These are phyloP conservation scores for Tetragnatha versicolor DNA, from an alignment of 1,140 invertebrate species.

Conservation along the genomic window DNA sequence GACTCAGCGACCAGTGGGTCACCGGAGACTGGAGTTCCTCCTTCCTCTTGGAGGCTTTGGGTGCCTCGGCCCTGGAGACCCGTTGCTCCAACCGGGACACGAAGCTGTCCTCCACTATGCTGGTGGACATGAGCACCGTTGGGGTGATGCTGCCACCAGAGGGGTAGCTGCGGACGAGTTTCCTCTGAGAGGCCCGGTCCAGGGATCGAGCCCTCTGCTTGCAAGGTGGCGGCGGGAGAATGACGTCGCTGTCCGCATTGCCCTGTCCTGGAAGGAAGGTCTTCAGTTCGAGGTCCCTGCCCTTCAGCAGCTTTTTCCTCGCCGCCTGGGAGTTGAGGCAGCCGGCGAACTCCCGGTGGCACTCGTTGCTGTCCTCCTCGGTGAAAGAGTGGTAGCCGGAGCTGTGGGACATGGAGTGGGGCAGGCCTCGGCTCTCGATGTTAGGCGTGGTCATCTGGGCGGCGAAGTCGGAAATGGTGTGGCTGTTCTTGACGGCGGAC, in stretches of 20 bases:
- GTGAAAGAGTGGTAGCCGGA: constrained; percentile 59
- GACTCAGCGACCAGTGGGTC: constrained; percentile 40
- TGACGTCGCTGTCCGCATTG: constrained; percentile 8
- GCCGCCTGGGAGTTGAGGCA: constrained; percentile 39
- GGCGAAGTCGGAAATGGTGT: constrained; percentile 55
- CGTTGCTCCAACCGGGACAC: constrained; percentile 21
- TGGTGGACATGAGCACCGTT: constrained; percentile 37
- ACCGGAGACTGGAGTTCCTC: not conserved
- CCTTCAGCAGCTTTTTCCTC: constrained; percentile 8
- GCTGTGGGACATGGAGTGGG: constrained; percentile 58
- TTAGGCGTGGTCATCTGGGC: constrained; percentile 48
- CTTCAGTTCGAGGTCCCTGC: constrained; percentile 52
- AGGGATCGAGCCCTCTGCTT: constrained; percentile 54
- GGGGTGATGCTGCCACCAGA: constrained; percentile 52
- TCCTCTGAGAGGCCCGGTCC: constrained; percentile 54
- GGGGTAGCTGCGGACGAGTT: constrained; percentile 40
- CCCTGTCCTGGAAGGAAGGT: constrained; percentile 47
- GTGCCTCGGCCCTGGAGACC: not conserved
- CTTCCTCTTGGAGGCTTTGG: not conserved
- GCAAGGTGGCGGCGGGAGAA: constrained; percentile 35
- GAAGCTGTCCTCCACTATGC: constrained; percentile 44
- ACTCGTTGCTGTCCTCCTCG: constrained; percentile 57
- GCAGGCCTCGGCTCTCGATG: constrained; percentile 52
- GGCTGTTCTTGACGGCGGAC: constrained; percentile 53
- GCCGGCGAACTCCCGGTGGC: constrained; percentile 56